A percentile compares a stretch with the other conserved stretches of the same genome.
Evolutionary conservation across 1,140 invertebrate species (phyloP).

Genomic region (Schlechtendalia chinensis): DNA sequence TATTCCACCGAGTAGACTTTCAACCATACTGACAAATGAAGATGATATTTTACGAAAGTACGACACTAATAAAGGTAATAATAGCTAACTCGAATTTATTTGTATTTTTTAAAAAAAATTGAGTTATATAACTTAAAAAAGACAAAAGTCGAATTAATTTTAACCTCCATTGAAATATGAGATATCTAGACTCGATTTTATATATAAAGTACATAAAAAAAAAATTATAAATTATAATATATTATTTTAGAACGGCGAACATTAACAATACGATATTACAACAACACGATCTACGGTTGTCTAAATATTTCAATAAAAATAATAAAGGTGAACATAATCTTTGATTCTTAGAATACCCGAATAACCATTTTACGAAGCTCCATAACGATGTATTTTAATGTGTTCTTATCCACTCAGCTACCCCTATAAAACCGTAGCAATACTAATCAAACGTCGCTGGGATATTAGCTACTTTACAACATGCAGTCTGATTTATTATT

Average conservation of each 20-base stretch:
- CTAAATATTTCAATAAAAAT: conserved; percentile 34
- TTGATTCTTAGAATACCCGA: not conserved
- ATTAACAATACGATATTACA: conserved; percentile 6
- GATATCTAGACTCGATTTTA: too few relatives aligned
- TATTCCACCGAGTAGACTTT: too few relatives aligned
- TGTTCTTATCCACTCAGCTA: too few relatives aligned
- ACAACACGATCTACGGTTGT: not conserved
- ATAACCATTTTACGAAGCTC: not conserved
- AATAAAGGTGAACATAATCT: not conserved
- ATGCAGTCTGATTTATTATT: not conserved
- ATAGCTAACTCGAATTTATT: too few relatives aligned
- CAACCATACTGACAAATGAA: too few relatives aligned
- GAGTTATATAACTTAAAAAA: too few relatives aligned
- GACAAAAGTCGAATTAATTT: too few relatives aligned
- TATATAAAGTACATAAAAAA: not conserved
- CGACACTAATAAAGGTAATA: too few relatives aligned
- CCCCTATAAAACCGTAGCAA: too few relatives aligned
- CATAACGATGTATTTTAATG: not conserved
- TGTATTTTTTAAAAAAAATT: too few relatives aligned
- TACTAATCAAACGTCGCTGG: not conserved
- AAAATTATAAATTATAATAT: not conserved
- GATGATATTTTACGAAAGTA: too few relatives aligned
- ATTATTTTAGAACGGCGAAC: not conserved
- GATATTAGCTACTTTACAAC: not conserved
- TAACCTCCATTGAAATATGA: too few relatives aligned